These are phyloP conservation scores for Caenorhabditis tropicalis DNA, from an alignment of 1,140 invertebrate species.

Conservation along the genomic window DNA sequence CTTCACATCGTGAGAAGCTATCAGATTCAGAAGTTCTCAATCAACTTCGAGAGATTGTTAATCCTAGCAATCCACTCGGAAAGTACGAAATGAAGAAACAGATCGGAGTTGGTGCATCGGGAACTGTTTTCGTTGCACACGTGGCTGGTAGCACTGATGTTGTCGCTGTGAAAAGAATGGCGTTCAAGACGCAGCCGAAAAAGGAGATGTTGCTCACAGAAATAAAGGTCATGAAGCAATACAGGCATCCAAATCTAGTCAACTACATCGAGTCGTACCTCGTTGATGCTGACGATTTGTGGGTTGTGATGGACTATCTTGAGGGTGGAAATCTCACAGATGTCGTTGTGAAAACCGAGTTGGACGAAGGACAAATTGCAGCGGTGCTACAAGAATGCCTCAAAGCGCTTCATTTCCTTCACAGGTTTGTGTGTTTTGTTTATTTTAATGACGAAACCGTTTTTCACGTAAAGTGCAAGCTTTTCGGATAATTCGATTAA, in stretches of 20 bases:
- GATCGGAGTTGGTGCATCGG: constrained; percentile 73
- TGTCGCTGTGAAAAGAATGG: constrained; percentile 76
- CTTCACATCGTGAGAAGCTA: constrained; percentile 48
- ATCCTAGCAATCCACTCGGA: constrained; percentile 60
- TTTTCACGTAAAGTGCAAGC: background rate
- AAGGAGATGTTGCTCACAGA: constrained; percentile 76
- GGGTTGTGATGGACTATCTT: constrained; percentile 76
- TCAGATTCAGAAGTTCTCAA: constrained; percentile 62
- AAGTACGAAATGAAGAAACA: constrained; percentile 68
- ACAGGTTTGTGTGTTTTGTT: constrained; percentile 58
- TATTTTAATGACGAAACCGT: background rate
- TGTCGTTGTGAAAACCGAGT: constrained; percentile 76
- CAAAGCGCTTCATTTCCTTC: constrained; percentile 67
- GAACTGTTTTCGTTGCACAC: constrained; percentile 73
- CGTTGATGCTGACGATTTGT: constrained; percentile 73
- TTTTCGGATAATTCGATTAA: background rate
- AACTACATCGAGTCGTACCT: constrained; percentile 73
- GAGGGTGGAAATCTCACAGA: constrained; percentile 76
- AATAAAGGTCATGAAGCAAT: constrained; percentile 73
- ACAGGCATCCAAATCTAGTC: constrained; percentile 74
- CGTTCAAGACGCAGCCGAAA: constrained; percentile 75
- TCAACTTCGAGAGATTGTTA: constrained; percentile 69
- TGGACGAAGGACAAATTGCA: constrained; percentile 74
- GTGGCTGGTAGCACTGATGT: constrained; percentile 67
- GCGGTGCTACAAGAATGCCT: constrained; percentile 70